Evolutionary conservation across 2,888 invertebrate genomes (phyloP).

Genomic region (Cephus pulcher): DNA sequence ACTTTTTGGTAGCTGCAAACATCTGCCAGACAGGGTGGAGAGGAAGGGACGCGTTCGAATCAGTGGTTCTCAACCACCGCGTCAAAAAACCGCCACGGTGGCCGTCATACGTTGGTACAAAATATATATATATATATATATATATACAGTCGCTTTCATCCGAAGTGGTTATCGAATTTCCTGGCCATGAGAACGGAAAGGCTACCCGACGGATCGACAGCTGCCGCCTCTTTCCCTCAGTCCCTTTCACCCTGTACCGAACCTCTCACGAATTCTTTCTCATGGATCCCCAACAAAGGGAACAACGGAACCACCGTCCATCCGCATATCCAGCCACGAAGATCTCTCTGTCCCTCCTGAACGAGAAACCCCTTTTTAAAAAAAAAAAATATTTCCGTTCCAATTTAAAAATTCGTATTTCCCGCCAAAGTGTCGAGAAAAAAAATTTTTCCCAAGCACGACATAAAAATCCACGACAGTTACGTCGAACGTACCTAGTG

Average conservation of each 20-base stretch:
- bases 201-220: constrained; percentile 50
- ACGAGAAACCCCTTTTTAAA: no score
- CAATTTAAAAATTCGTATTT: no score
- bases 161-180: constrained; percentile 53
- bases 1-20: constrained; percentile 57
- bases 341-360: no score
- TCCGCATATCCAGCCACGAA: background rate
- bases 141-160: no score
- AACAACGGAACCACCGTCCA: constrained; percentile 26
- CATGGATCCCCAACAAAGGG: constrained; percentile 42
- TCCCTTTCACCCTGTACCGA: no score
- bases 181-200: constrained; percentile 62
- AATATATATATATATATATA: no score
- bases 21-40: constrained; percentile 56
- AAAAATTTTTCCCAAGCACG: no score
- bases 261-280: constrained; percentile 1
- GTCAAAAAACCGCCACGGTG: background rate
- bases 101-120: no score
- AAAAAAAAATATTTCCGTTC: no score
- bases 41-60: constrained; percentile 37
- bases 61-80: constrained; percentile 46
- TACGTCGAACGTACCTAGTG: no score
- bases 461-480: no score
- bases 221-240: constrained; percentile 38
- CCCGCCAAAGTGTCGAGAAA: no score